Base-by-base conservation (phyloP, 1,140 invertebrate species). In the Drosophila lowei region DNA sequence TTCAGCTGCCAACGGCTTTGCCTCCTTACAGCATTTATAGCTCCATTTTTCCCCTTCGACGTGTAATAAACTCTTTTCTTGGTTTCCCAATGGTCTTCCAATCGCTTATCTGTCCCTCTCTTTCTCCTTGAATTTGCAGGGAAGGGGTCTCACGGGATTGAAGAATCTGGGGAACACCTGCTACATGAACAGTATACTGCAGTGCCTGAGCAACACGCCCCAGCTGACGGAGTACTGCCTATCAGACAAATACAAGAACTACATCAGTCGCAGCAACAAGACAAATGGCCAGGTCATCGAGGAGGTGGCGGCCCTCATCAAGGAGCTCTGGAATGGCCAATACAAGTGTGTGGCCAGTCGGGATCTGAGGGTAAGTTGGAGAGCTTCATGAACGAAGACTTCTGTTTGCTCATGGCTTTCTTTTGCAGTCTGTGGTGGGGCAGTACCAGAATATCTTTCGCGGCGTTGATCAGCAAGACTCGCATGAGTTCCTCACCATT, bases 131-230 rank as follows among this genome's bases (percentile, higher is more conserved):
- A 18, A 2, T 8, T 92, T 93, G 77, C 81, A 95, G 96, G 92
- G 93, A 92, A 92, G 95, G 86, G 94, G 96, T 6, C 92, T 97
- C 11, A 95, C 97, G 21, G 97, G 97, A 6, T 91, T 98, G 4
- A 95, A 95, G 79, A 98, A 98, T 92, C 92, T 98, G 8, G 97
- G 96, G 5, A 99, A 99, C 91, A 98, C 98, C 4, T 99, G 98
- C 92, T 99, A 99, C 84, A 97, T 99, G 96, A 99, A 99, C 93
- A 97, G 97, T 21, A 98, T 98, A 25, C 94, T 99, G 42, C 98
- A 99, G 90, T 98, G 97, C 81, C 92, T 99, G 18, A 96, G 95
- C 78, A 96, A 97, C 86, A 97, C 96, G 0, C 92, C 93, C 1
- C 93, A 93, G n/a, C 91, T 98, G 16, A 93, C 94, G 6, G 93